Percentiles rank a stretch among this genome's conserved stretches.
Evolutionary conservation across 2,888 invertebrate genomes (phyloP).

Genomic region (Leptothorax acervorum): DNA sequence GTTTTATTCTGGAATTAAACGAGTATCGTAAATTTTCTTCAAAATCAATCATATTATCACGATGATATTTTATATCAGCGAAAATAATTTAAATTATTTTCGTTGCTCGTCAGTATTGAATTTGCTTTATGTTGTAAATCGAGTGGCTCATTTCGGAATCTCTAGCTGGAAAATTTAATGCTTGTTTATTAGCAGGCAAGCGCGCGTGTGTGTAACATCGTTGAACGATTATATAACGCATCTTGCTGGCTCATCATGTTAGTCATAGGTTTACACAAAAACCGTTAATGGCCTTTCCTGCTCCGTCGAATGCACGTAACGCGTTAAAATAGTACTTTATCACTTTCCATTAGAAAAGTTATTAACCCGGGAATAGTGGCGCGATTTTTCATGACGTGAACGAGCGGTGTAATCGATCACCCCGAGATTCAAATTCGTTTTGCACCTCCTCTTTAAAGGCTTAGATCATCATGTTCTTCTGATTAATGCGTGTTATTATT

Average conservation of each 20-base stretch:
- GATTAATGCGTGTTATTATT: conserved; percentile 17
- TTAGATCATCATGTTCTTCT: background rate
- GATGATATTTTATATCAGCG: background rate
- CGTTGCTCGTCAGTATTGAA: background rate
- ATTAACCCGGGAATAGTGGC: conserved; percentile 36
- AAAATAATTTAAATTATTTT: conserved; percentile 28
- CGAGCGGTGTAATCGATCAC: conserved; percentile 36
- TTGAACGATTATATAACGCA: conserved; percentile 40
- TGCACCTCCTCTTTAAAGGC: background rate
- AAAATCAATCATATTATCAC: background rate
- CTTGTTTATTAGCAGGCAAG: conserved; percentile 29
- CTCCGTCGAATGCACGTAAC: conserved; percentile 46
- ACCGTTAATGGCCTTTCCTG: conserved; percentile 44
- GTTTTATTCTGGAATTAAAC: background rate
- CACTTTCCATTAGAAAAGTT: conserved; percentile 54
- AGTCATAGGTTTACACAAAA: conserved; percentile 49
- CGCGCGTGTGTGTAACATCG: background rate
- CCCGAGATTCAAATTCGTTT: conserved; percentile 40
- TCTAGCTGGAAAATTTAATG: conserved; percentile 38
- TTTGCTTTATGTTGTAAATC: conserved; percentile 11
- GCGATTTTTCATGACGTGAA: conserved; percentile 42
- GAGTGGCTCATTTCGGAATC: conserved; percentile 1
- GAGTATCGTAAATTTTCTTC: background rate
- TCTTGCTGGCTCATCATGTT: conserved; percentile 52
- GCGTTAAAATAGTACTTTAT: conserved; percentile 51